Conservation (phyloP, 2,888 invertebrate genomes). For the Onthophagus sagittarius region DNA sequence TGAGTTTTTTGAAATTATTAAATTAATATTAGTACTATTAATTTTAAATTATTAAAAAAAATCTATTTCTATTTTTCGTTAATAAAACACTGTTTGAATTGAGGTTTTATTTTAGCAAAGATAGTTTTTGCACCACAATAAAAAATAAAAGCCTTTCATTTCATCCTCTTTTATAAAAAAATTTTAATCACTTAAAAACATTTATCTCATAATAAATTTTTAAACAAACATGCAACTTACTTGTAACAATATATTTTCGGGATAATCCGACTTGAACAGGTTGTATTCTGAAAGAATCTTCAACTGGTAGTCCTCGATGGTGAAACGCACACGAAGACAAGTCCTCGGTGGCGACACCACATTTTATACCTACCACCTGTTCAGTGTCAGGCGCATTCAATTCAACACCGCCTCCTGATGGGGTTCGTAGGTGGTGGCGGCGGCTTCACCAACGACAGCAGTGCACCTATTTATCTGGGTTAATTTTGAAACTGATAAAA, state of each 20-base stretch:
- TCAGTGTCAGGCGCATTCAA: conserved; percentile 30
- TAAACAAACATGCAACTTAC: conserved; percentile 17
- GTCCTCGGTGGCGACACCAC: conserved; percentile 22
- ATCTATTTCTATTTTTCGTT: too few relatives aligned
- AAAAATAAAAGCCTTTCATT: too few relatives aligned
- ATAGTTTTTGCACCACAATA: too few relatives aligned
- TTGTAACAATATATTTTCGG: conserved; percentile 13
- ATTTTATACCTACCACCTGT: conserved; percentile 33
- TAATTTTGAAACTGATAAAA: conserved; percentile 12
- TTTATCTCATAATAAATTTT: background rate
- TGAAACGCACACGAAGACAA: conserved; percentile 29
- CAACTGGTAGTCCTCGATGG: conserved; percentile 16
- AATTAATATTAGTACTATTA: too few relatives aligned
- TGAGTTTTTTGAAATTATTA: too few relatives aligned
- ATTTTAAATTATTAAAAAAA: too few relatives aligned
- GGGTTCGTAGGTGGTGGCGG: conserved; percentile 23
- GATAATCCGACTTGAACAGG: conserved; percentile 9
- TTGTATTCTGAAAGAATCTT: conserved; percentile 8
- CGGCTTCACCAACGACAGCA: too few relatives aligned
- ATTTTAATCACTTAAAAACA: too few relatives aligned
- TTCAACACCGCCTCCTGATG: conserved; percentile 30
- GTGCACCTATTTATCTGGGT: conserved; percentile 21
- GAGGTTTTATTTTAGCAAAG: too few relatives aligned
- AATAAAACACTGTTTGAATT: too few relatives aligned
- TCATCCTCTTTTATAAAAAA: too few relatives aligned